These are phyloP conservation scores for Cecidostiba fungosa DNA, from an alignment of 2,888 invertebrate genomes.

Conservation along the genomic window DNA sequence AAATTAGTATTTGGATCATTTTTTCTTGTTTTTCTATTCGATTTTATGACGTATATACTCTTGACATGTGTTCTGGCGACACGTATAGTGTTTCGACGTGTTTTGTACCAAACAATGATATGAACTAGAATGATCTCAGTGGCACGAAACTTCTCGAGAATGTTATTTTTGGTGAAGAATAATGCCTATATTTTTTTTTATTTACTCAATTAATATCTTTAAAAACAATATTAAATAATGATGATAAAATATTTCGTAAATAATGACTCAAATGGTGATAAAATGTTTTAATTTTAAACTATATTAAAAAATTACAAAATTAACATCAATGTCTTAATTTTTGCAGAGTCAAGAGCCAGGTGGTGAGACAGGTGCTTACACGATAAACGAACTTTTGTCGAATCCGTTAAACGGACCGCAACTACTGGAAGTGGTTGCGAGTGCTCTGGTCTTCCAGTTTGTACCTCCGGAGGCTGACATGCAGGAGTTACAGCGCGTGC, in stretches of 20 bases:
- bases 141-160: no score
- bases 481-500: slow-evolving; percentile 80
- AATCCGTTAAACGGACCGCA: slow-evolving; percentile 84
- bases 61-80: no score
- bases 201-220: no score
- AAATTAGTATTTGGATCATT: background rate
- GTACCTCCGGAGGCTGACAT: slow-evolving; percentile 79
- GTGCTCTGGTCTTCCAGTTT: slow-evolving; percentile 94
- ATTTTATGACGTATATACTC: no score
- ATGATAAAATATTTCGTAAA: no score
- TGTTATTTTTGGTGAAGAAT: no score
- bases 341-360: slow-evolving; percentile 90
- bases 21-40: background rate
- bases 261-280: no score
- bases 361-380: slow-evolving; percentile 85
- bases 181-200: no score
- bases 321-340: background rate
- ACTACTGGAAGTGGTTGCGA: slow-evolving; percentile 89
- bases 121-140: no score
- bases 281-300: background rate
- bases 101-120: no score
- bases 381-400: slow-evolving; percentile 84
- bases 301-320: background rate
- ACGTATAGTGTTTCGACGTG: no score
- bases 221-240: no score